These are phyloP conservation scores for Sciurus carolinensis DNA, from an alignment of 2,797 vertebrate species.

Conservation along the genomic window DNA sequence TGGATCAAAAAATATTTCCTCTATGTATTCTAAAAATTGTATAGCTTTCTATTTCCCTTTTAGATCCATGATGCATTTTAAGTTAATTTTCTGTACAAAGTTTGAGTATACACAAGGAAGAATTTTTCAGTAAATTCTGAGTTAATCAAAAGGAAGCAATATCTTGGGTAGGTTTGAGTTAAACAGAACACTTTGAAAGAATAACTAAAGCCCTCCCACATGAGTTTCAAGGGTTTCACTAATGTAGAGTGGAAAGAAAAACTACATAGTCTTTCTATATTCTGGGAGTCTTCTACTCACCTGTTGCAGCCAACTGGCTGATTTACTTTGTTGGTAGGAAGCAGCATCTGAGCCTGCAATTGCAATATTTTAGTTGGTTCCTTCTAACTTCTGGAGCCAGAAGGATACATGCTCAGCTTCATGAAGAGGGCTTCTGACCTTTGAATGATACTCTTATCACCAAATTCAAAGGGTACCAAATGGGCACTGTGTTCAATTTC, in stretches of 20 bases:
- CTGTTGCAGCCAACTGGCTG: not conserved
- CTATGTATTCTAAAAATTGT: constrained; percentile 16
- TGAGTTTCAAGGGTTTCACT: not conserved
- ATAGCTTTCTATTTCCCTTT: not conserved
- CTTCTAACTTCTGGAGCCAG: not conserved
- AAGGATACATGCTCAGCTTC: not conserved
- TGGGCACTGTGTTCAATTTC: not conserved
- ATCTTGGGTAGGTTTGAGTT: not conserved
- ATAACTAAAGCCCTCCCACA: not conserved
- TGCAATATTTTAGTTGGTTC: not conserved
- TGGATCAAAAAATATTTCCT: not conserved
- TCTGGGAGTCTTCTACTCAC: not conserved
- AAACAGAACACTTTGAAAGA: not conserved
- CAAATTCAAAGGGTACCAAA: not conserved
- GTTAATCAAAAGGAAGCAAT: not conserved
- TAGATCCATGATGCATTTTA: constrained; percentile 23
- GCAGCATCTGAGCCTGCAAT: not conserved
- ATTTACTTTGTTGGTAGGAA: not conserved
- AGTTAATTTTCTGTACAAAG: not conserved
- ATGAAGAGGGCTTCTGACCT: not conserved
- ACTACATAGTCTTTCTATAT: not conserved
- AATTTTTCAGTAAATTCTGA: constrained; percentile 1
- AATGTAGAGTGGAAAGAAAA: not conserved
- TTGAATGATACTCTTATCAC: not conserved
- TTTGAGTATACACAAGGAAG: not conserved